Evolutionary conservation across 2,797 vertebrate genomes (phyloP), one percentile per base, ranked within the genome.

Genomic region (Decapterus maruadsi): DNA sequence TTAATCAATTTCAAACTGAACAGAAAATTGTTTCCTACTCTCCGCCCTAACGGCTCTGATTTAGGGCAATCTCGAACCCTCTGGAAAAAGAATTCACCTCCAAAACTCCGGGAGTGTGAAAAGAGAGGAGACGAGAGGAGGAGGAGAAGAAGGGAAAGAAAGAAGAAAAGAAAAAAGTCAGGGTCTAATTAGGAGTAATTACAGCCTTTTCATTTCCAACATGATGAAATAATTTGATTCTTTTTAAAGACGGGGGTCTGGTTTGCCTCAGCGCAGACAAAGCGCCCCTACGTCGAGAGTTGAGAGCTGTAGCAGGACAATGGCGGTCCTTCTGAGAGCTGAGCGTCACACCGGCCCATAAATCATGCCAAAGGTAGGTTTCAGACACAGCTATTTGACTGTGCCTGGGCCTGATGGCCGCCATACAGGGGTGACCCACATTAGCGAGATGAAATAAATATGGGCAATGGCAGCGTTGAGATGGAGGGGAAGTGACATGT

Each of bases 171-270:
- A 87, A 96, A 90, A 96, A 96, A 97, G 96, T 96, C 96, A 94
- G 96, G 95, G 96, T 94, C 97, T 95, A 99, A 99, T 99, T 99
- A 97, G 96, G 96, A 97, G 96, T 98, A 99, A 99, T 99, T 99
- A 97, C 95, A 97, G 96, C 88, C 97, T 97, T 99, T 98, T 98
- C 97, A 97, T 98, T 99, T 97, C 96, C 96, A 97, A 97, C 97
- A 98, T 98, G 97, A 99, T 98, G 97, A 98, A 99, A 99, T 99
- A 97, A 99, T 99, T 98, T 98, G 96, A 98, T 97, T 97, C 97
- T 96, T 97, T 97, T 98, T 96, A 96, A 96, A 96, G 96, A 96
- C 94, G 96, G 96, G 95, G 97, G 95, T 97, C 97, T 99, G 97
- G 96, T 96, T 99, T 97, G 96, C 94, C 97, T 99, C 97, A 99